Evolutionary conservation across 2,113 vertebrate genomes (phyloP).

Genomic region (Isichthys henryi): DNA sequence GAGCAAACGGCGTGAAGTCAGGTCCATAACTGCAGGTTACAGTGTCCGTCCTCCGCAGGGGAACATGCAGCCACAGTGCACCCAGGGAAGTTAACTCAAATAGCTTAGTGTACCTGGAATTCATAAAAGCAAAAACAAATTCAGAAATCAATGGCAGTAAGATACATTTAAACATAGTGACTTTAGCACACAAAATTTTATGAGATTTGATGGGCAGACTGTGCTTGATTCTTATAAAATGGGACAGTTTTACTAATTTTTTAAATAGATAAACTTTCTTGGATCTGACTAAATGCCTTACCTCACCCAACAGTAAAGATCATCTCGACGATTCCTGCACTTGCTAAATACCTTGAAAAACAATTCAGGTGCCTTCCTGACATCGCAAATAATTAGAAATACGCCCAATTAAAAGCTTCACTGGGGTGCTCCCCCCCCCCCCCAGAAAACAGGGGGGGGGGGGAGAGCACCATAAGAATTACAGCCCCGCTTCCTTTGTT

Average conservation of each 20-base stretch:
- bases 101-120: neutral
- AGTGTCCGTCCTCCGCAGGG: neutral
- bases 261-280: neutral
- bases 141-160: neutral
- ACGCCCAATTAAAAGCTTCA: neutral
- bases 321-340: neutral
- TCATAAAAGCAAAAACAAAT: neutral
- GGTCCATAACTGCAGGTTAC: neutral
- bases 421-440: neutral
- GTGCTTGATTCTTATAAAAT: neutral
- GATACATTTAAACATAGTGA: neutral
- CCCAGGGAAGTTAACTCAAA: neutral
- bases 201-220: neutral
- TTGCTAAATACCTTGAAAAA: constrained; percentile 4
- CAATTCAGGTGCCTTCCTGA: neutral
- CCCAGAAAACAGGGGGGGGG: neutral
- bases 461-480: neutral
- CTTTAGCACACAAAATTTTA: neutral
- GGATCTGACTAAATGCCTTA: neutral
- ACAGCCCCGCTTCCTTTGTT: constrained; percentile 7
- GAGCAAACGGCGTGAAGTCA: neutral
- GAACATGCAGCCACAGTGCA: neutral
- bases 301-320: neutral
- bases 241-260: neutral
- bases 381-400: neutral